These are phyloP conservation scores for Maccullochella peelii DNA, from an alignment of 2,113 vertebrate species.

Conservation along the genomic window DNA sequence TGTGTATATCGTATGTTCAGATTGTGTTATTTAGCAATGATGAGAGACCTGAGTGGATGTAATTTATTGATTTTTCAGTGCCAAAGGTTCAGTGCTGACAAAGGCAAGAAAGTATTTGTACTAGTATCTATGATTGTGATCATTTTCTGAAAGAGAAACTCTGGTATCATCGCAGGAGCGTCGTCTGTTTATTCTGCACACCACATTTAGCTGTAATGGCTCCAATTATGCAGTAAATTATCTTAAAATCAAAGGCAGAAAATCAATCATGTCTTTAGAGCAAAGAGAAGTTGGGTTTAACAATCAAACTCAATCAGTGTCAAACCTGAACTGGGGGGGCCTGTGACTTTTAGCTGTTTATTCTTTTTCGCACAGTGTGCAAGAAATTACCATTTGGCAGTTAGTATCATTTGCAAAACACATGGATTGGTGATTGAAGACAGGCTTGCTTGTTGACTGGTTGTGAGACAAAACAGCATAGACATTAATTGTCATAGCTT, in stretches of 20 bases:
- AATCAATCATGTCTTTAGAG: not conserved
- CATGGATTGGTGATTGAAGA: not conserved
- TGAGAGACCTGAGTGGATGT: not conserved
- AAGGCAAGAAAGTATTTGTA: not conserved
- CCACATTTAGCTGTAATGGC: not conserved
- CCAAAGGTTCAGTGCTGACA: not conserved
- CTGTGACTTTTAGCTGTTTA: not conserved
- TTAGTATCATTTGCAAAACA: not conserved
- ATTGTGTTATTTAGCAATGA: not conserved
- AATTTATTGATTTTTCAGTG: not conserved
- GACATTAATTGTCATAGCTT: not conserved
- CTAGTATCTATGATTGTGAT: not conserved
- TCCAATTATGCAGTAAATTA: not conserved
- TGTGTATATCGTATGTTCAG: not conserved
- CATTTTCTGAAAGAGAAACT: not conserved
- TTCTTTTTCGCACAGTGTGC: not conserved
- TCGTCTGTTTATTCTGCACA: not conserved
- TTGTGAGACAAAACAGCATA: not conserved
- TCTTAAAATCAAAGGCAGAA: not conserved
- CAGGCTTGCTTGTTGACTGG: not conserved
- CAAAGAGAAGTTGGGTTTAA: constrained; percentile 1
- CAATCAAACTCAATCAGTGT: not conserved
- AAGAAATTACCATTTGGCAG: not conserved
- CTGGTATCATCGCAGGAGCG: not conserved
- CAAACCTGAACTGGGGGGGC: not conserved